Evolutionary conservation across 2,888 invertebrate species (phyloP), one percentile per base, ranked within the genome.

Genomic region (Acronicta psi): DNA sequence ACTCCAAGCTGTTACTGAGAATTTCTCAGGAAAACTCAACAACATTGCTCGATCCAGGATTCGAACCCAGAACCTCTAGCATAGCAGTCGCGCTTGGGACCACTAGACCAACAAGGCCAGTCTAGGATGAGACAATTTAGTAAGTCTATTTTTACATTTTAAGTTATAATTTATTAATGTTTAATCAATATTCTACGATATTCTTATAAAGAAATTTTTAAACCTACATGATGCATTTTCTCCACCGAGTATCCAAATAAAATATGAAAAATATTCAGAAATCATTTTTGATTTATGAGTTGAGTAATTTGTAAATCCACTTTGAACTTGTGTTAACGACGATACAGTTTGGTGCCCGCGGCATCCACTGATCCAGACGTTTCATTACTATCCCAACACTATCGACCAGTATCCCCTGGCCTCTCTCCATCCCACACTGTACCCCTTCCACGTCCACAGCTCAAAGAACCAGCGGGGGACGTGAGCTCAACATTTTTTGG

Each of bases 301-400:
- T n/a, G 34, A 2, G n/a, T n/a, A 34, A 34, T 34, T 34, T 34
- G 34, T 34, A 34, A 34, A 20, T 37, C 13, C n/a, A 36, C 9
- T 1, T 17, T 7, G 23, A 11, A 31, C 49, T 68, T 74, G 17
- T 70, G 62, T 51, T 16, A 20, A 8, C 25, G 49, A 69, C 37
- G 63, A 55, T 79, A 73, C 72, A 51, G 40, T 63, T 51, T 59
- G 47, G 58, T 46, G 81, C 85, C 79, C 67, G 77, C 73, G 84
- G 86, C 85, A 76, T 70, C 69, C 77, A 70, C 76, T 83, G 84
- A 85, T 83, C 80, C 79, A 75, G 77, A 80, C 81, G 59, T 83
- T 85, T 85, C 82, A 84, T 83, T 85, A 80, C 76, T 63, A 72
- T 61, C 73, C 75, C 66, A 55, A 59, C 53, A 63, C 41, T 54